These are phyloP conservation scores for Puma concolor DNA, from an alignment of 2,113 vertebrate species.

Conservation along the genomic window DNA sequence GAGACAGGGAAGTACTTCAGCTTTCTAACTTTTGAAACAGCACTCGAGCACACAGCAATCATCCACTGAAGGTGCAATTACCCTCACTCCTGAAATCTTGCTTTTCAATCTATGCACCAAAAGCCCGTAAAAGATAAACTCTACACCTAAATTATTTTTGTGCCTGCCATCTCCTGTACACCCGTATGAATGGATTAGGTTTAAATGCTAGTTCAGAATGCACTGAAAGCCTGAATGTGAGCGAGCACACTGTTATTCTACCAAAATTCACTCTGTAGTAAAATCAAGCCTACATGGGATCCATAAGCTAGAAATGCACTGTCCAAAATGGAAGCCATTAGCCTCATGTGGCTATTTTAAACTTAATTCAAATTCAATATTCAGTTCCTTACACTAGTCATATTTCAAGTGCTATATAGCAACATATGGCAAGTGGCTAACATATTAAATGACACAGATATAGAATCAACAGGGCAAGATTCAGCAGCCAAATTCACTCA, in stretches of 20 bases:
- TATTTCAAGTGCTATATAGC: background rate
- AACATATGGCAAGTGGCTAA: background rate
- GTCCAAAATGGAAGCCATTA: background rate
- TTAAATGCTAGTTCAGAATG: background rate
- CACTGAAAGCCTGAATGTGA: background rate
- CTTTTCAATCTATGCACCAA: background rate
- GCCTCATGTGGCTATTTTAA: background rate
- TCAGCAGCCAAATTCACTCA: background rate
- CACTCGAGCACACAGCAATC: background rate
- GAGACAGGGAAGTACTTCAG: background rate
- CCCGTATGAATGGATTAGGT: background rate
- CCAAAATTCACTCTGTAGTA: background rate
- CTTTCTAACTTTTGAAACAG: background rate
- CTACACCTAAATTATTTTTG: background rate
- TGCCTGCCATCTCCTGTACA: background rate
- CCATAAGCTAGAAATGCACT: background rate
- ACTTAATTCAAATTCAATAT: slow-evolving; percentile 13
- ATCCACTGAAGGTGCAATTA: background rate
- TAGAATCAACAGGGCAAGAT: fast-evolving
- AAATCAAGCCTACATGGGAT: background rate
- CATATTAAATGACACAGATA: background rate
- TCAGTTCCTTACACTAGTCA: background rate
- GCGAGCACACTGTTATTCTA: background rate
- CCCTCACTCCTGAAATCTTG: background rate
- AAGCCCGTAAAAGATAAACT: background rate